Conservation (phyloP, 2,113 vertebrate species). For the Semnornis frantzii region DNA sequence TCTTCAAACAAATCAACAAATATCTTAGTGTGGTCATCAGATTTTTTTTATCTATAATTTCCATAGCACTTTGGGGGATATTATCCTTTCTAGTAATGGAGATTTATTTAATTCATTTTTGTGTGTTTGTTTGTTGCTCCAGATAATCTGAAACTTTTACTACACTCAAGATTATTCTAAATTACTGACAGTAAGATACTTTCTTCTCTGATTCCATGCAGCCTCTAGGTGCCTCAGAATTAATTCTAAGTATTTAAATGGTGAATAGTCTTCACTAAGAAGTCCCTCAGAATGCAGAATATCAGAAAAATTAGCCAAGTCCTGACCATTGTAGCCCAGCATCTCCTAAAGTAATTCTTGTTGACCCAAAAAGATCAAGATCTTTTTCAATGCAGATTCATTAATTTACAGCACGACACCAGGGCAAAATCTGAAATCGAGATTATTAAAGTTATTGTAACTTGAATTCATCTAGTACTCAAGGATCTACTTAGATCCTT, state of each 20-base stretch:
- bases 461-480: background rate
- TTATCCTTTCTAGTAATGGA: background rate
- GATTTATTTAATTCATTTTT: background rate
- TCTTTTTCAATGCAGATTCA: background rate
- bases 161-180: background rate
- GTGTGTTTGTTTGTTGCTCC: background rate
- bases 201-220: background rate
- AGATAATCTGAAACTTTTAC: background rate
- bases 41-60: background rate
- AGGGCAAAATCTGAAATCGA: background rate
- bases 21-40: background rate
- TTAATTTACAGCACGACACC: background rate
- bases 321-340: background rate
- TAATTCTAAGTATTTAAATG: background rate
- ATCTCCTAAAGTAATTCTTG: background rate
- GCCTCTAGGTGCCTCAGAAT: background rate
- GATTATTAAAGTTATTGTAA: background rate
- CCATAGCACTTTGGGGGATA: background rate
- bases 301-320: background rate
- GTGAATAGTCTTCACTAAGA: background rate
- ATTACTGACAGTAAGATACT: background rate
- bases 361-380: background rate
- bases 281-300: background rate
- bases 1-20: background rate
- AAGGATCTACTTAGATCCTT: background rate